These are phyloP conservation scores for Psittacus erithacus DNA, from an alignment of 2,113 vertebrate species.

Conservation along the genomic window DNA sequence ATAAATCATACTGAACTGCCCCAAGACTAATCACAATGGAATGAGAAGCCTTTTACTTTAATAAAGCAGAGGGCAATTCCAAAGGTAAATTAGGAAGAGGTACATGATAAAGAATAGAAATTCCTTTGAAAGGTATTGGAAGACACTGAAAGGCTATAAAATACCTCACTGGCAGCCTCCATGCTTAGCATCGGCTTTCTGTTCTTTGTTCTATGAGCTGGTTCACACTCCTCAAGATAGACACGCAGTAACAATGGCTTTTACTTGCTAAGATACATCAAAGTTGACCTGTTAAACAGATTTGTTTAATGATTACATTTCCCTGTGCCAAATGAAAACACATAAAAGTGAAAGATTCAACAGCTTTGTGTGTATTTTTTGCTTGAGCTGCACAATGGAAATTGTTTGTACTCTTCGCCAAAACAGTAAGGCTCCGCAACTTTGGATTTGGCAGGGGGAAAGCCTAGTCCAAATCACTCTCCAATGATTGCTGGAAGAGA, in stretches of 20 bases:
- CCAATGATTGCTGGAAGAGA: slow-evolving; percentile 21
- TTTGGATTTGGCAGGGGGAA: slow-evolving; percentile 31
- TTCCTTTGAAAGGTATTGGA: slow-evolving; percentile 28
- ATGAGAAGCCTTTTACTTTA: slow-evolving; percentile 7
- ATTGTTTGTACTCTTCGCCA: slow-evolving; percentile 72
- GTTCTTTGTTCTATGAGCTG: slow-evolving; percentile 11
- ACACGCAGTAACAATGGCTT: background rate
- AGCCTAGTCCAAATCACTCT: background rate
- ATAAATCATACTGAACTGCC: slow-evolving; percentile 11
- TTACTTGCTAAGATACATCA: background rate
- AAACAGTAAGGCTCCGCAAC: slow-evolving; percentile 63
- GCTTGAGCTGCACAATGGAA: slow-evolving; percentile 72
- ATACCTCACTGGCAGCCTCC: background rate
- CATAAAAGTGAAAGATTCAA: slow-evolving; percentile 34
- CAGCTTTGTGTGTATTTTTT: slow-evolving; percentile 13
- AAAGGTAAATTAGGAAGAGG: slow-evolving; percentile 32
- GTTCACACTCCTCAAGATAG: background rate
- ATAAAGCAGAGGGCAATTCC: background rate
- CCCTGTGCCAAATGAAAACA: slow-evolving; percentile 30
- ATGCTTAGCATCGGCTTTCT: background rate
- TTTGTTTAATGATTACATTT: slow-evolving; percentile 28
- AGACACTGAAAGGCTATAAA: slow-evolving; percentile 10
- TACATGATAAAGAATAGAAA: background rate
- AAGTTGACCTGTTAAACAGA: background rate
- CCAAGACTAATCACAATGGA: background rate